phyloP scores from a whole-genome alignment of 1,140 invertebrate species.

The Chymomyza costata region DNA sequence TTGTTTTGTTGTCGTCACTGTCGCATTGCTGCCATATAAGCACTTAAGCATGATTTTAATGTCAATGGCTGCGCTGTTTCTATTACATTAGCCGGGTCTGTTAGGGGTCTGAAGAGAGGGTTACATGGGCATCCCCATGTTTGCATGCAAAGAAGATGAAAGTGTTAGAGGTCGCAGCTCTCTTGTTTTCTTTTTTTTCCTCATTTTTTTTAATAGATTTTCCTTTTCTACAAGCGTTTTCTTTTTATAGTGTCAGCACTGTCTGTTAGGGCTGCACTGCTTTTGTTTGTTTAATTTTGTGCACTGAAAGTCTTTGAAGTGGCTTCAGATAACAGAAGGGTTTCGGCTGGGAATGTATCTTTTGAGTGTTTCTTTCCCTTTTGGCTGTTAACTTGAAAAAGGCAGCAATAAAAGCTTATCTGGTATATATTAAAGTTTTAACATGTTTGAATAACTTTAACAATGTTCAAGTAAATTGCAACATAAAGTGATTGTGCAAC shows the following conservation, averaged over 20 bases:
- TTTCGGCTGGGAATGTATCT: too few species aligned
- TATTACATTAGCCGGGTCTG: conserved; percentile 12
- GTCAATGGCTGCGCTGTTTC: conserved; percentile 57
- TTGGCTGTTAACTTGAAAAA: too few species aligned
- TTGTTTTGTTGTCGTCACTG: conserved; percentile 32
- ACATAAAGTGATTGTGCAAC: too few species aligned
- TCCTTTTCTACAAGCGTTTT: conserved; percentile 18
- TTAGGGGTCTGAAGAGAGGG: conserved; percentile 11
- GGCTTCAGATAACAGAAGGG: too few species aligned
- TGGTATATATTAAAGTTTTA: too few species aligned
- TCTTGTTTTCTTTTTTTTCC: too few species aligned
- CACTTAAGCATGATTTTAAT: conserved; percentile 74
- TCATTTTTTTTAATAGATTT: conserved; percentile 42
- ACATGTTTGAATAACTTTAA: too few species aligned
- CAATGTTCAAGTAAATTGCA: too few species aligned
- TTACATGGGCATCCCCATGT: conserved; percentile 41
- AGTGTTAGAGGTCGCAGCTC: conserved; percentile 56
- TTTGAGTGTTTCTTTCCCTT: too few species aligned
- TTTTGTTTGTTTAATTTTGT: conserved; percentile 22
- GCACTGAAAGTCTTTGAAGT: conserved; percentile 11
- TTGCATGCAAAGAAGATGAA: conserved; percentile 55
- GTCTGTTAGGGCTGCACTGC: conserved; percentile 14
- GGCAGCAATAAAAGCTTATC: too few species aligned
- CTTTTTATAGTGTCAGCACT: conserved; percentile 3
- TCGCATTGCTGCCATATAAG: conserved; percentile 63